A percentile compares a stretch with the other conserved stretches of the same genome.
phyloP scores from a whole-genome alignment of 1,140 invertebrate species.

The Dufourea novaeangliae region DNA sequence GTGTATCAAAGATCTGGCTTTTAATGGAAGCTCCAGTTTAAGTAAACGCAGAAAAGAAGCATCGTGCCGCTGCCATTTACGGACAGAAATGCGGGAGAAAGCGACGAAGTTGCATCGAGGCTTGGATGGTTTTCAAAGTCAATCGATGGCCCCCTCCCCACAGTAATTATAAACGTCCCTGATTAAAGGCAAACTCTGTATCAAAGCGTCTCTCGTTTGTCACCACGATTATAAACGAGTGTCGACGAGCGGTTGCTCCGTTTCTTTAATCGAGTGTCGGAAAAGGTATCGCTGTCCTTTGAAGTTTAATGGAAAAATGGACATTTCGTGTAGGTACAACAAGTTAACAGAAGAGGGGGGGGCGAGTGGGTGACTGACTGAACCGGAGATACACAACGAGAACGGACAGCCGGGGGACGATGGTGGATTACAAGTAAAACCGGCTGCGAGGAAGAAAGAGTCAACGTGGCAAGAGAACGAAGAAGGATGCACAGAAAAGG shows the following conservation, averaged over 20 bases:
- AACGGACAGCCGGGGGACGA: conserved; percentile 18
- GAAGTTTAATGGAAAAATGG: not conserved
- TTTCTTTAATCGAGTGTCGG: too few species aligned
- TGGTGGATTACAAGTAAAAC: conserved; percentile 41
- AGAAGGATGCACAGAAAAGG: not conserved
- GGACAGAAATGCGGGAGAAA: conserved; percentile 28
- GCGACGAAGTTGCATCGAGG: conserved; percentile 4
- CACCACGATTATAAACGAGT: too few species aligned
- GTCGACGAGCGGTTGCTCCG: not conserved
- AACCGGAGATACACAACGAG: conserved; percentile 29
- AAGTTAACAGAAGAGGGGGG: conserved; percentile 23
- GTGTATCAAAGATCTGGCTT: not conserved
- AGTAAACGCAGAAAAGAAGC: conserved; percentile 31
- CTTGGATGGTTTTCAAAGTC: conserved; percentile 20
- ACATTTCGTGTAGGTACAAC: not conserved
- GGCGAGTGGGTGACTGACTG: conserved; percentile 20
- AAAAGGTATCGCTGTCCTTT: not conserved
- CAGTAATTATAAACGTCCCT: conserved; percentile 11
- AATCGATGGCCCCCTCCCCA: not conserved
- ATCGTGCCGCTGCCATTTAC: conserved; percentile 43
- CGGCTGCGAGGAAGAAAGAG: conserved; percentile 33
- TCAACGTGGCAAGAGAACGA: not conserved
- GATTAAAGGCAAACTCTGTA: not conserved
- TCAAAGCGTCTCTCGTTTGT: too few species aligned
- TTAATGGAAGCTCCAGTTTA: not conserved